Evolutionary conservation across 2,113 vertebrate genomes (phyloP).

Genomic region (Muntiacus muntjak): DNA sequence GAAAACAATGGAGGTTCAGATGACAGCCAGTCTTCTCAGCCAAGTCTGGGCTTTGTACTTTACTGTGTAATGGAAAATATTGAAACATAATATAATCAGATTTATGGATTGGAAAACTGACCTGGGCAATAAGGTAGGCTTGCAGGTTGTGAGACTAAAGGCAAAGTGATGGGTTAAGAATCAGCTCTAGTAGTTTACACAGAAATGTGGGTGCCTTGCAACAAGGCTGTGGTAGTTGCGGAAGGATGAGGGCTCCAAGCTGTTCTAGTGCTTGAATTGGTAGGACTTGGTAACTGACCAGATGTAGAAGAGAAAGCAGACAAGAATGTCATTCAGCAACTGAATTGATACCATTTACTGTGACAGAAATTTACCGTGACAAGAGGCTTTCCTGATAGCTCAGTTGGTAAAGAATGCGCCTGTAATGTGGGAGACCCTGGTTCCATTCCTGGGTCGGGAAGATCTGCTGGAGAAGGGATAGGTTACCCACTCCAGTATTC

Average conservation of each 20-base stretch:
- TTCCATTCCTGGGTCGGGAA: accelerated
- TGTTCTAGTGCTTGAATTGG: not conserved
- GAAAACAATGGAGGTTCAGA: not conserved
- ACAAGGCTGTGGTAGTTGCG: not conserved
- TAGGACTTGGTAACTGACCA: not conserved
- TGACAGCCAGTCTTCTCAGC: not conserved
- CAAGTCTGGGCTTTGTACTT: not conserved
- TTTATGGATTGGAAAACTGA: not conserved
- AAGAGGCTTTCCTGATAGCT: not conserved
- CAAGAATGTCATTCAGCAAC: not conserved
- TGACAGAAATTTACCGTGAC: not conserved
- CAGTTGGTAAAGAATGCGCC: not conserved
- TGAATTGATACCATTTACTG: not conserved
- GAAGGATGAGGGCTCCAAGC: not conserved
- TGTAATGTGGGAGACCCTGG: not conserved
- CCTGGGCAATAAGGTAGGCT: not conserved
- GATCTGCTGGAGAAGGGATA: not conserved
- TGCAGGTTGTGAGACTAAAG: not conserved
- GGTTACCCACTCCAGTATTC: not conserved
- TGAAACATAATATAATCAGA: not conserved
- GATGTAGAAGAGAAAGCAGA: not conserved
- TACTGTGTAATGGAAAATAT: not conserved
- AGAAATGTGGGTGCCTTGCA: not conserved
- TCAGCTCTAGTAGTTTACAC: not conserved
- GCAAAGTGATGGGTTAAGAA: not conserved